Percentiles rank a stretch among this genome's conserved stretches.
Conservation (phyloP, 2,888 invertebrate species). For the Erebia palarica region DNA sequence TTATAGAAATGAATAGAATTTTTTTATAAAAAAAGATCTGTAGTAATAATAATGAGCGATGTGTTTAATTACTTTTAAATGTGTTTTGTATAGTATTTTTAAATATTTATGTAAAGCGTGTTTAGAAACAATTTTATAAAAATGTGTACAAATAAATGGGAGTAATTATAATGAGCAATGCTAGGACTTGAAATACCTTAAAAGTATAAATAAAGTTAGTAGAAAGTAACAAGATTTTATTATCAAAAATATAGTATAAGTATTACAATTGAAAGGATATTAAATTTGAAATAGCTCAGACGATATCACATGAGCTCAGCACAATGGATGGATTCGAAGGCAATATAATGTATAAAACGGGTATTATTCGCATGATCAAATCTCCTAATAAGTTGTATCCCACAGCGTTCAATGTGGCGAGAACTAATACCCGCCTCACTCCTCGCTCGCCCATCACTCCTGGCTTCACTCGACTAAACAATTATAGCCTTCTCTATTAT, state of each 20-base stretch:
- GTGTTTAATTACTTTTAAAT: too few species aligned
- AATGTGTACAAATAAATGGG: too few species aligned
- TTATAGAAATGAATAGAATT: too few species aligned
- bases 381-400: constrained; percentile 80
- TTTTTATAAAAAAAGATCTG: too few species aligned
- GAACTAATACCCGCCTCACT: constrained; percentile 64
- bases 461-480: constrained; percentile 57
- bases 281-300: constrained; percentile 56
- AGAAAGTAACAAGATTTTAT: constrained; percentile 19
- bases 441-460: constrained; percentile 56
- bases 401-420: constrained; percentile 77
- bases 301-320: constrained; percentile 65
- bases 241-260: constrained; percentile 26
- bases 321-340: constrained; percentile 49
- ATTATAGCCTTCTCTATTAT: constrained; percentile 45
- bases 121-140: too few species aligned
- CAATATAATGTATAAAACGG: constrained; percentile 79
- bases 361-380: constrained; percentile 79
- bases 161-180: not conserved
- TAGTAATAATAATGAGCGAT: not conserved
- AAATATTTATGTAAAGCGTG: too few species aligned
- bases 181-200: constrained; percentile 1
- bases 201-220: not conserved
- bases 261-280: constrained; percentile 45
- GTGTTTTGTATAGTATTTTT: too few species aligned